Base-by-base conservation (phyloP, 2,888 invertebrate species). In the Drosophila heteroneura region DNA sequence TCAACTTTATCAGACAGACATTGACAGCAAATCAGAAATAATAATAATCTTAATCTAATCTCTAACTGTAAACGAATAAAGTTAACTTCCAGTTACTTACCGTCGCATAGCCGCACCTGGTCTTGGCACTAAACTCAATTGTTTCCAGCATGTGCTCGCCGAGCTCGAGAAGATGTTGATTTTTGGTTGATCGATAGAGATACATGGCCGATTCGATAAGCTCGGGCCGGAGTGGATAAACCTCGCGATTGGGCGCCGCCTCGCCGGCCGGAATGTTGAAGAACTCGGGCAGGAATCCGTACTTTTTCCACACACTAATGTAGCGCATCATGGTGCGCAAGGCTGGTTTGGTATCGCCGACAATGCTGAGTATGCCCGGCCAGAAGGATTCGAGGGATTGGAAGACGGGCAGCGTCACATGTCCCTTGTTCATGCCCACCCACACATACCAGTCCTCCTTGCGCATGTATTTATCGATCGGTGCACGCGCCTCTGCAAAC, bases 391-490 rank as follows among this genome's bases (percentile, higher is more conserved):
- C 99, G 30, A 99, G 94, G 0, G 99, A 99, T 93, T 99, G 99
- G 93, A 99, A 99, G n/a, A 99, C 97, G 0, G 99, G 99, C 85
- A 99, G 94, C 0, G 99, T 98, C 9, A 99, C 97, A 91, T 98
- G 97, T 0, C 94, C 99, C 89, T 98, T 97, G 54, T 96, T 95
- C 99, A 99, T 99, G n/a, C 98, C 97, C 0, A 98, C 99, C 99
- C 99, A 99, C 87, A 99, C 96, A 92, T 99, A 98, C 99, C 99
- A 99, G 93, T 99, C 99, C 85, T 98, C 99, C 89, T 97, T 96
- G 89, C 97, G 97, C 87, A 99, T 94, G 90, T 97, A 96, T 87
- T 97, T 97, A 90, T 98, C 97, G 51, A 98, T 97, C 0, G 96
- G 95, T 56, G 94, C 94, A 59, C 96, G 95, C 0, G 96, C 96